Base-by-base conservation (phyloP, 2,797 vertebrate genomes). In the Lycodopsis pacificus region DNA sequence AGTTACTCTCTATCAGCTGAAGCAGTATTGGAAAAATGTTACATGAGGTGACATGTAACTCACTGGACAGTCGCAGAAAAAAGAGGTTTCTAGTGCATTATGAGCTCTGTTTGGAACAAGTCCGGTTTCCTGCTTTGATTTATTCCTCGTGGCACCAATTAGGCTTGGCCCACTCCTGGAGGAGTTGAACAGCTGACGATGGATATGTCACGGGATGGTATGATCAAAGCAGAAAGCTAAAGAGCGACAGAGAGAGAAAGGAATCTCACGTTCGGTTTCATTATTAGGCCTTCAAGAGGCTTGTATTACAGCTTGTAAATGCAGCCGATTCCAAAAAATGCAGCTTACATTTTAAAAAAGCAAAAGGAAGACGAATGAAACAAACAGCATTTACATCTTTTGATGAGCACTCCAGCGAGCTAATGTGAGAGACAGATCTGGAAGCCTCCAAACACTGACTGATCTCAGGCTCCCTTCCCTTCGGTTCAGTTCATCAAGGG, bases 131-230 rank as follows among this genome's bases (percentile, higher is more conserved):
- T 89, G 88, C 93, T 95, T 94, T 94, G 94, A 95, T 94, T 93
- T 95, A 93, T 94, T 95, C 91, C 93, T 93, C 72, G 74, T 91
- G 90, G 92, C 92, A 89, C 90, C 92, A 94, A 96, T 95, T 95
- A 95, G 92, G 90, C 91, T 79, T 75, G 93, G 88, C 91, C 90
- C 83, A 85, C 87, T 94, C 93, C 90, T 92, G 89, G 77, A 92
- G 90, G 91, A 95, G 92, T 90, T 93, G 91, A 94, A 89, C 90
- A 93, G 90, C 88, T 84, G 85, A 89, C 91, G 90, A 94, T 92
- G 86, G 92, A 92, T 94, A 91, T 94, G 93, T 92, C 94, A 94
- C 89, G 89, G 92, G 92, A 94, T 86, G 86, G 86, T 79, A 90
- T 91, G 92, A 95, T 95, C 93, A 95, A 95, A 95, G 94, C 87